Conservation (phyloP, 2,888 invertebrate species). For the Cantharis lateralis region DNA sequence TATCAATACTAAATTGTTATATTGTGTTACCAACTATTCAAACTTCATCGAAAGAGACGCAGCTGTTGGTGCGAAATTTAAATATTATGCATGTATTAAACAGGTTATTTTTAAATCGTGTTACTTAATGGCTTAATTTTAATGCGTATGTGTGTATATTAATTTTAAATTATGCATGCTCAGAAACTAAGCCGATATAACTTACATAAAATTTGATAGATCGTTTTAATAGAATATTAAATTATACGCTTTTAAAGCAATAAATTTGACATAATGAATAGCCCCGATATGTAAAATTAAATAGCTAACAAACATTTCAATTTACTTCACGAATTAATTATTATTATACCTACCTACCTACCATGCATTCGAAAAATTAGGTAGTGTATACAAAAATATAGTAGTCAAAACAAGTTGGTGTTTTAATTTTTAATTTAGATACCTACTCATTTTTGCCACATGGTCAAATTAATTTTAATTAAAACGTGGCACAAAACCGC, state of each 20-base stretch:
- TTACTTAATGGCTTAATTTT: constrained; percentile 38
- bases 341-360: neutral
- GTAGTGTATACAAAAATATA: neutral
- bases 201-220: constrained; percentile 22
- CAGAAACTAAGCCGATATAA: constrained; percentile 17
- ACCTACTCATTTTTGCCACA: neutral
- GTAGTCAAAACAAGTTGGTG: neutral
- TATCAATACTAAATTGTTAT: constrained; percentile 19
- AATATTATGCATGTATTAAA: constrained; percentile 42
- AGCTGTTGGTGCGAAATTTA: constrained; percentile 46
- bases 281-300: neutral
- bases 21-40: constrained; percentile 15
- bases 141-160: constrained; percentile 34
- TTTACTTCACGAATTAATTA: neutral
- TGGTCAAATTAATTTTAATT: neutral
- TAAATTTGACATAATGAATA: neutral
- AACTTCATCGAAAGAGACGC: constrained; percentile 25
- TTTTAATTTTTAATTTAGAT: neutral
- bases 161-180: constrained; percentile 38
- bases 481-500: neutral
- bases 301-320: neutral
- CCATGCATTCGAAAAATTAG: neutral
- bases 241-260: constrained; percentile 1
- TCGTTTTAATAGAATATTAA: constrained; percentile 3
- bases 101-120: constrained; percentile 42